Conservation (phyloP, 2,113 vertebrate genomes). For the Plestiodon gilberti region DNA sequence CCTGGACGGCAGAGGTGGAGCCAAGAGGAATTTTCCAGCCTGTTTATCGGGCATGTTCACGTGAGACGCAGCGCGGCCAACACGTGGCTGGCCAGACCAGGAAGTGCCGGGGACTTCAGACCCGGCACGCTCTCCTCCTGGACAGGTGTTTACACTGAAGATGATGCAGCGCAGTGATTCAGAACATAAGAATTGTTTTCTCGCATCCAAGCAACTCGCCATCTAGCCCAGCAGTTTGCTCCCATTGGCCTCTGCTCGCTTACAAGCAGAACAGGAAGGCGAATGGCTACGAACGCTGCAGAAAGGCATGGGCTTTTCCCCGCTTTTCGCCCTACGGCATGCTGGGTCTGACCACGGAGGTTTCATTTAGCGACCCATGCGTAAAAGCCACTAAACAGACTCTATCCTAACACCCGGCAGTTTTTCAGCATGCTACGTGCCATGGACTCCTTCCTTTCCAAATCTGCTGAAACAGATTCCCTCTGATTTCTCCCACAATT, state of each 20-base stretch:
- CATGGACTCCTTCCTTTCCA: no score
- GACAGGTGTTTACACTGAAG: not conserved
- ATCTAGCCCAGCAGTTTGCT: not conserved
- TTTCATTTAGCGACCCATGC: no score
- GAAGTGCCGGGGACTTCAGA: not conserved
- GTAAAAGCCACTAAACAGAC: no score
- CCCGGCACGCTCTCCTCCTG: not conserved
- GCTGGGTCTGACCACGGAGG: not conserved
- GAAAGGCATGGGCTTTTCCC: no score
- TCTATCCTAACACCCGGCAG: no score
- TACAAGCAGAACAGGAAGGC: not conserved
- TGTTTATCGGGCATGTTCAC: not conserved
- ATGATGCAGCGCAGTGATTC: no score
- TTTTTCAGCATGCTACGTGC: no score
- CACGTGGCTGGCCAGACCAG: not conserved
- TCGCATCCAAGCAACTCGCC: no score
- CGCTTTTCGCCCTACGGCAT: not conserved
- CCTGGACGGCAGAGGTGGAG: not conserved
- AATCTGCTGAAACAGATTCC: not conserved
- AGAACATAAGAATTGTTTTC: not conserved
- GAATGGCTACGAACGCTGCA: no score
- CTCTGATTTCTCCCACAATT: not conserved
- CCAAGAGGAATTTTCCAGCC: not conserved
- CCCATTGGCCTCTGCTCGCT: not conserved
- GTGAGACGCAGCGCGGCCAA: not conserved